Evolutionary conservation across 2,888 invertebrate species (phyloP), one percentile per base, ranked within the genome.

Genomic region (Noctua janthina): DNA sequence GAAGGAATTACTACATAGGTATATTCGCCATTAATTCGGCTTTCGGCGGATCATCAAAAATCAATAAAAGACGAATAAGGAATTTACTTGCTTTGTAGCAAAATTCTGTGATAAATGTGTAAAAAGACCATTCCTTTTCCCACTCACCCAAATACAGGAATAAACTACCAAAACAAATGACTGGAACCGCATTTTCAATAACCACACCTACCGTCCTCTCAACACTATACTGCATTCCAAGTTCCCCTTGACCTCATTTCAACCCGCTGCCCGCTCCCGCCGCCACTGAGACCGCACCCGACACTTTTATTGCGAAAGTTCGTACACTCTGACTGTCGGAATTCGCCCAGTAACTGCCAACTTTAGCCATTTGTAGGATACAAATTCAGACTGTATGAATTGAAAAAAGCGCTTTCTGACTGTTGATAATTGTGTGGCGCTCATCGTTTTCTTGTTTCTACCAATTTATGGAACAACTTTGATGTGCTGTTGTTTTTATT

Each of bases 261-360:
- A 78, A 46, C 59, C 64, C 73, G 77, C 73, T 79, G 51, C 64
- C 46, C 77, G 68, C 81, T 83, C 43, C 66, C 89, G 89, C 90
- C 56, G 0, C 7, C 89, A 90, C 83, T 92, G 62, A 39, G 46
- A 54, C 88, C 89, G 4, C 81, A 79, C 88, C 91, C 87, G 72
- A 85, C 86, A 89, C 90, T 94, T 95, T 95, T 95, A 95, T 95
- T 95, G 94, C 94, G 82, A 94, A 96, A 96, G 94, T 96, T 96
- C 91, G 91, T 89, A 86, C 90, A 89, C 86, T 86, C 88, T 86
- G 89, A 90, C 91, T 89, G 91, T 80, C 82, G 88, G 92, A 91
- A 92, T 93, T 92, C 90, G 85, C 90, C 90, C 79, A 84, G 87
- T 86, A 89, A 91, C 88, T 87, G 87, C 86, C 91, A 94, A 93